A percentile compares a stretch with the other conserved stretches of the same genome.
Evolutionary conservation across 1,140 invertebrate species (phyloP).

Genomic region (Calliopsis andreniformis): DNA sequence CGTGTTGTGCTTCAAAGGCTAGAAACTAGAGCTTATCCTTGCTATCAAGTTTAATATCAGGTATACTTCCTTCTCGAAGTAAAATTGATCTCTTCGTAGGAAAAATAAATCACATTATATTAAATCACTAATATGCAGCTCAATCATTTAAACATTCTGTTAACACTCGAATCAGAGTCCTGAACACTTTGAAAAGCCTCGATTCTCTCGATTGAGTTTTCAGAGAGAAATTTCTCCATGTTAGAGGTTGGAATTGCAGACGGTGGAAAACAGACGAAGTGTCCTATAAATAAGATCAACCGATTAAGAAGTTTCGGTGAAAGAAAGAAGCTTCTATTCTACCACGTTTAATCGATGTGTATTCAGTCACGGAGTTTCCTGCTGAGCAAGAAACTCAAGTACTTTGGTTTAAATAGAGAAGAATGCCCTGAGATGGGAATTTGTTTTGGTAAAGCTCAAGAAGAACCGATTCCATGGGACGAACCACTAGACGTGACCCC

Average conservation of each 20-base stretch:
- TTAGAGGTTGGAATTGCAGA: no score
- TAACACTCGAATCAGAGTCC: no score
- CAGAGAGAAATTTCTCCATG: no score
- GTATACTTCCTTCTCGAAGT: no score
- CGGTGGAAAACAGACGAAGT: no score
- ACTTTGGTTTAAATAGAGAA: neutral
- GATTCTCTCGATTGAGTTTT: neutral
- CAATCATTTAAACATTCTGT: no score
- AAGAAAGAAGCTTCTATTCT: neutral
- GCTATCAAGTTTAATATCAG: neutral
- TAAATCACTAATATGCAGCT: no score
- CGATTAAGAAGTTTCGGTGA: neutral
- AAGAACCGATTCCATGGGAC: constrained; percentile 22
- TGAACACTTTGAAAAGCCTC: no score
- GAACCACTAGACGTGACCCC: constrained; percentile 10
- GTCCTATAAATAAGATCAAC: neutral
- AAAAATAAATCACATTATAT: neutral
- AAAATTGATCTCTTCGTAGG: neutral
- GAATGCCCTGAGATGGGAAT: constrained; percentile 24
- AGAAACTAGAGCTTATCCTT: neutral
- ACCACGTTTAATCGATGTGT: neutral
- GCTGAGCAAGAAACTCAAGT: neutral
- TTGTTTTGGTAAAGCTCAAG: constrained; percentile 13
- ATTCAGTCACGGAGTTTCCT: neutral
- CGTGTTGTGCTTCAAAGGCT: neutral